phyloP scores from a whole-genome alignment of 2,113 vertebrate species.

The Periophthalmus modestus region DNA sequence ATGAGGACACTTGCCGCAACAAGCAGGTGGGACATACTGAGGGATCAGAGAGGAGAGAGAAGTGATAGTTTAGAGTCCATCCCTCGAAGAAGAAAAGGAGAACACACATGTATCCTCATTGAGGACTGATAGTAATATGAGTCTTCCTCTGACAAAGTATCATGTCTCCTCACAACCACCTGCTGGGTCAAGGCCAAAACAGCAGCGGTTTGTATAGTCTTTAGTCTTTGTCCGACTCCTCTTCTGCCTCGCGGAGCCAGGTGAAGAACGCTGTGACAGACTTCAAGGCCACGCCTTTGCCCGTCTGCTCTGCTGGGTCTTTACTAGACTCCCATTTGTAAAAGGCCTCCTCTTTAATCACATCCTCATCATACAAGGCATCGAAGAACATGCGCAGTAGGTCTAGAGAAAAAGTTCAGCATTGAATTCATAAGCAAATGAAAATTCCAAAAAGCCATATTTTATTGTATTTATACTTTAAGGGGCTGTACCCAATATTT shows the following conservation, averaged over 20 bases:
- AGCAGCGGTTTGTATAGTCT: conserved; percentile 32
- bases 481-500: too few relatives aligned
- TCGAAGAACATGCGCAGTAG: conserved; percentile 95
- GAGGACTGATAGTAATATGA: conserved; percentile 66
- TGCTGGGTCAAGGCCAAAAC: conserved; percentile 42
- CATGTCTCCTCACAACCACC: conserved; percentile 31
- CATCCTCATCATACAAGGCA: conserved; percentile 91
- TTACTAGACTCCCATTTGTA: conserved; percentile 98
- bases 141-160: conserved; percentile 67
- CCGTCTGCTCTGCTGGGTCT: conserved; percentile 90
- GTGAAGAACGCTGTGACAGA: conserved; percentile 96
- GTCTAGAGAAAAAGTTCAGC: conserved; percentile 71
- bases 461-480: too few relatives aligned
- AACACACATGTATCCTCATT: conserved; percentile 67
- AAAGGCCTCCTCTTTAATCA: conserved; percentile 96
- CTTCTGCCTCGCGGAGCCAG: conserved; percentile 93
- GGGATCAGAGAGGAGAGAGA: conserved; percentile 58
- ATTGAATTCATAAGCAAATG: conserved; percentile 2
- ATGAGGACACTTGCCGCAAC: conserved; percentile 69
- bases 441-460: background rate
- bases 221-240: conserved; percentile 94
- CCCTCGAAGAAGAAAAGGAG: conserved; percentile 52
- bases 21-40: conserved; percentile 60
- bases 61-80: conserved; percentile 74
- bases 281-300: conserved; percentile 96